Evolutionary conservation across 2,113 vertebrate genomes (phyloP).

Genomic region (Prochilodus magdalenae): DNA sequence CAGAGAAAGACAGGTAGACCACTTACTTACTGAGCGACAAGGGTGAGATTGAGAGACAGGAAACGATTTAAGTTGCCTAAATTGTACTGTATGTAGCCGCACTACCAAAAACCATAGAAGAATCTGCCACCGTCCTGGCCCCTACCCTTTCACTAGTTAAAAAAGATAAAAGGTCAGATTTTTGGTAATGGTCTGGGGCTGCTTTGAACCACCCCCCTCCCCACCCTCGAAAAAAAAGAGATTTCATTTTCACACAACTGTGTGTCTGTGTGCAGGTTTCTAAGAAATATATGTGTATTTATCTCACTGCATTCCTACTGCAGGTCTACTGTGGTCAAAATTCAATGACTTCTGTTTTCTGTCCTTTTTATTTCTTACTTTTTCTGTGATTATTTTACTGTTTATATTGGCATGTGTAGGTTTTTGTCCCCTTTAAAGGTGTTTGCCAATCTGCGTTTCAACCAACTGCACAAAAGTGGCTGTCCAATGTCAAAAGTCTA

Average conservation of each 20-base stretch:
- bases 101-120: constrained; percentile 83
- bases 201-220: constrained; percentile 71
- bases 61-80: constrained; percentile 84
- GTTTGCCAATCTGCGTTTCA: constrained; percentile 85
- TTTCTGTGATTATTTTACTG: constrained; percentile 71
- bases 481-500: constrained; percentile 87
- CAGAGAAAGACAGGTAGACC: constrained; percentile 76
- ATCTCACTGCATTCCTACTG: constrained; percentile 93
- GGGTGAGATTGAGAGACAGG: constrained; percentile 73
- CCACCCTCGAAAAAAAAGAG: constrained; percentile 84
- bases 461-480: constrained; percentile 88
- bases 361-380: constrained; percentile 49
- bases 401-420: constrained; percentile 89
- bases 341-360: constrained; percentile 74
- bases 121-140: constrained; percentile 46
- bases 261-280: constrained; percentile 87
- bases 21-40: constrained; percentile 51
- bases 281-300: constrained; percentile 81
- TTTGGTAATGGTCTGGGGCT: constrained; percentile 65
- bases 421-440: constrained; percentile 88
- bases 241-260: constrained; percentile 90
- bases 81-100: constrained; percentile 98
- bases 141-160: constrained; percentile 58
- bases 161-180: constrained; percentile 56
- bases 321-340: constrained; percentile 86